A percentile compares a stretch with the other conserved stretches of the same genome.
Conservation (phyloP, 2,888 invertebrate species). For the Pecten maximus region DNA sequence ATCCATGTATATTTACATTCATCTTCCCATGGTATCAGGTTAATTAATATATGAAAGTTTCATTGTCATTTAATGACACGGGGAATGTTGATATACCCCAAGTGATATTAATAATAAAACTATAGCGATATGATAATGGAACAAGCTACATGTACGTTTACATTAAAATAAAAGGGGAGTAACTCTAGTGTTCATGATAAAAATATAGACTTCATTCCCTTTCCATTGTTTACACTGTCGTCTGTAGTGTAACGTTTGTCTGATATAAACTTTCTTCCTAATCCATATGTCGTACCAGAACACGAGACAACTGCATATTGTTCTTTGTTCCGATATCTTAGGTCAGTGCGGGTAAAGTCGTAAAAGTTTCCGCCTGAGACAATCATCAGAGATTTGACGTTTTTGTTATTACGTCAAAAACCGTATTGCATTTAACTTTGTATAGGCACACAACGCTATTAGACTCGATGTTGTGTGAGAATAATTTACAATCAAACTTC, state of each 20-base stretch:
- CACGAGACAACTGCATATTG: not conserved
- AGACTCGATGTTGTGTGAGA: not conserved
- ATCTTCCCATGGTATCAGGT: not conserved
- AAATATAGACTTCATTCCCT: not conserved
- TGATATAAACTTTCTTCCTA: not conserved
- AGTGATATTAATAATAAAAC: not conserved
- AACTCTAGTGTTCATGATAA: not conserved
- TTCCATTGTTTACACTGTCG: not conserved
- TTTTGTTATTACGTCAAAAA: not conserved
- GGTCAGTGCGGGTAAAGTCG: not conserved
- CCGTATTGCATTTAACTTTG: not conserved
- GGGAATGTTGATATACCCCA: not conserved
- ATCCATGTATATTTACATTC: not conserved
- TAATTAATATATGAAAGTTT: not conserved
- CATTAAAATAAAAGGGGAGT: not conserved
- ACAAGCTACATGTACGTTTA: not conserved
- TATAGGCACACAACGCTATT: not conserved
- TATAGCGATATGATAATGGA: not conserved
- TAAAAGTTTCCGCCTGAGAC: not conserved
- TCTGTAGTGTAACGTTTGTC: not conserved
- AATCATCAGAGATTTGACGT: not conserved
- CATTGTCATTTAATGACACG: not conserved
- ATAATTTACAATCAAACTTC: not conserved
- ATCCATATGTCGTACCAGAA: not conserved
- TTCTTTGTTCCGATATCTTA: not conserved